Conservation (phyloP, 2,888 invertebrate genomes). For the Himalopsyche kuldschensis region DNA sequence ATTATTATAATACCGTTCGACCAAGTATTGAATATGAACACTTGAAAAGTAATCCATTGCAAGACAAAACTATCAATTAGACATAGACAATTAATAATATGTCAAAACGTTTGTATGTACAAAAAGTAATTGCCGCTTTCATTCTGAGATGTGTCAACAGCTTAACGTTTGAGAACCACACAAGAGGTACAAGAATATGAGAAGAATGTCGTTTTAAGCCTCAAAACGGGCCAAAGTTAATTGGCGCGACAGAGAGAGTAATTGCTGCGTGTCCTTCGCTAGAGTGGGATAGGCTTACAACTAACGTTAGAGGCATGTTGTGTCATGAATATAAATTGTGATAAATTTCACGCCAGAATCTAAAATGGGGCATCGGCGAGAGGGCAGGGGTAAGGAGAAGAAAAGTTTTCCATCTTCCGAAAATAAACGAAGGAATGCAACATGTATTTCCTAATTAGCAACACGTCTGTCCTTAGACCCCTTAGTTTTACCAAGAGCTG, state of each 20-base stretch:
- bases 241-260: constrained; percentile 35
- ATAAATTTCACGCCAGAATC: constrained; percentile 58
- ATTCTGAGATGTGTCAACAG: not conserved
- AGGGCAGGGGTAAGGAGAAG: constrained; percentile 8
- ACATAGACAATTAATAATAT: no score
- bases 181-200: not conserved
- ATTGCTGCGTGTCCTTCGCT: constrained; percentile 13
- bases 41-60: no score
- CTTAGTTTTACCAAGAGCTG: no score
- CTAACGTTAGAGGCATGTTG: constrained; percentile 49
- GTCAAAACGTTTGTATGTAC: no score
- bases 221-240: constrained; percentile 34
- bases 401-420: constrained; percentile 14
- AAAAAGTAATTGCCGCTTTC: no score
- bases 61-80: no score
- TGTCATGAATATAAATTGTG: constrained; percentile 65
- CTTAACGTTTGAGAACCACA: not conserved
- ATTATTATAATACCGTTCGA: no score
- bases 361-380: constrained; percentile 40
- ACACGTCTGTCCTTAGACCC: not conserved
- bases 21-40: no score
- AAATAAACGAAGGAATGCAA: constrained; percentile 17
- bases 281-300: constrained; percentile 21
- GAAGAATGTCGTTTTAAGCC: constrained; percentile 28
- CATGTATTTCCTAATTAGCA: constrained; percentile 23